Evolutionary conservation across 2,888 invertebrate species (phyloP), one percentile per base, ranked within the genome.

Genomic region (Silvanus unidentatus): DNA sequence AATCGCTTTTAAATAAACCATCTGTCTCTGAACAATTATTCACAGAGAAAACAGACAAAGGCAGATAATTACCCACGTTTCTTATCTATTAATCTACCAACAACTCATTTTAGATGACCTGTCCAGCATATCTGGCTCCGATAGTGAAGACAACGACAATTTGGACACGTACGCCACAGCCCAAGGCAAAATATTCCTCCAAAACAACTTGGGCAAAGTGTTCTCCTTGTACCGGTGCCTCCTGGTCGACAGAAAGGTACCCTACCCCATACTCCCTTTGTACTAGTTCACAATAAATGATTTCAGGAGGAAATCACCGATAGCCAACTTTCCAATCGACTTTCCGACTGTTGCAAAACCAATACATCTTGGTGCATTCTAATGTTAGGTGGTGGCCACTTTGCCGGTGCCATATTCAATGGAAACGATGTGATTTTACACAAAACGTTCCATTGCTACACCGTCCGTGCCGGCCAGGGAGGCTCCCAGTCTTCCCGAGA

Each of bases 371-470:
- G 88, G 87, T 82, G 84, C 0, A 74, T 93, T 5, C 69, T 93
- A 40, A 86, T 92, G 85, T 74, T 89, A 28, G 88, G 88, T 0
- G 91, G 91, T 2, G 92, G 93, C 1, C 87, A 87, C 68, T 88
- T 88, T 72, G 86, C 87, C 15, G 87, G 80, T 1, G 86, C 81
- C 11, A 71, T 88, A 30, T 87, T 85, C 62, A 65, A 76, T 63
- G 77, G 77, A 69, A 59, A 49, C 48, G 75, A 70, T 60, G 73
- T 72, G 44, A 71, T 75, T 59, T 74, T 69, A 1, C 91, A 92
- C 63, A 92, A 92, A 72, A 90, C 91, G 0, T 82, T 88, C 58
- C 91, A 91, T 66, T 83, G 85, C 39, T 94, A 93, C 63, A 88
- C 88, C 5, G 84, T 88, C 1, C 72, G 92, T 32, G 82, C 88